These are phyloP conservation scores for Eupithecia vulgata DNA, from an alignment of 2,888 invertebrate genomes.

Conservation along the genomic window DNA sequence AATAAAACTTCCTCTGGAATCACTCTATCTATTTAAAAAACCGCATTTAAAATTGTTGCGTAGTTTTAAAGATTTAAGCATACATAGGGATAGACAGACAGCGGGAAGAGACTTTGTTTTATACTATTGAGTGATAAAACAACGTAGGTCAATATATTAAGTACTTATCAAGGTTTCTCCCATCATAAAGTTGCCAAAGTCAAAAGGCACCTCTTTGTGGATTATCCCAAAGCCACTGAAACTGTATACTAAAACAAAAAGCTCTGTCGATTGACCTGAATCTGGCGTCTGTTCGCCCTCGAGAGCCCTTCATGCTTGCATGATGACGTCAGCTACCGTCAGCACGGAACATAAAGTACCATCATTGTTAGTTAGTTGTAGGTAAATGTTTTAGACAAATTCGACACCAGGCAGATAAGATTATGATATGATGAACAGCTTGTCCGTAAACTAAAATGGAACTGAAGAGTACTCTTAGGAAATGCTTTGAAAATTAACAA, in stretches of 20 bases:
- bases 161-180: background rate
- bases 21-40: too few species aligned
- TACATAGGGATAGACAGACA: too few species aligned
- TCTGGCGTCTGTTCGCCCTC: slow-evolving; percentile 43
- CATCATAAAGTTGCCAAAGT: background rate
- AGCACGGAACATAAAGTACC: background rate
- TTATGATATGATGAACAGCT: background rate
- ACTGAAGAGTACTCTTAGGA: background rate
- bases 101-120: too few species aligned
- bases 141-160: too few species aligned
- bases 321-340: slow-evolving; percentile 12
- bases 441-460: background rate
- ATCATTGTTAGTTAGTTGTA: background rate
- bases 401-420: background rate
- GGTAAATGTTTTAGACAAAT: background rate
- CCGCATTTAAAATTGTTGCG: too few species aligned
- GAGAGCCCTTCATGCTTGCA: slow-evolving; percentile 40
- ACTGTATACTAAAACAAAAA: slow-evolving; percentile 5
- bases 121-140: too few species aligned
- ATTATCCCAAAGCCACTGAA: background rate
- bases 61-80: too few species aligned
- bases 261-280: slow-evolving; percentile 63
- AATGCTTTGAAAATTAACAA: background rate
- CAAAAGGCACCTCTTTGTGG: background rate
- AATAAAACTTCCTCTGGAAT: too few species aligned